Evolutionary conservation across 2,888 invertebrate genomes (phyloP).

Genomic region (Drosophila eohydei): DNA sequence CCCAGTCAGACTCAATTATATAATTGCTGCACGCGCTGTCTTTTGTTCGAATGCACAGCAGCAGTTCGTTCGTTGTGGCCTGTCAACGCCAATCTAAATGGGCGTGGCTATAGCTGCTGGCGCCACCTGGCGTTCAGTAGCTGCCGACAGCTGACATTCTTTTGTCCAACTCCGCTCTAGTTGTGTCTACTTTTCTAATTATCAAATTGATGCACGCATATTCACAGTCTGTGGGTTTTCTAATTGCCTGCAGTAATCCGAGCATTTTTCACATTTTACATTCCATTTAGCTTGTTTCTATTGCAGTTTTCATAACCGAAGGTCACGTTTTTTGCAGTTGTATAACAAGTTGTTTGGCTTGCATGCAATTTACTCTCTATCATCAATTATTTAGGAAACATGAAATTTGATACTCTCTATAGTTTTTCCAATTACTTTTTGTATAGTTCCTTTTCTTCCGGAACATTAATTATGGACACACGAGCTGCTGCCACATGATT

Average conservation of each 20-base stretch:
- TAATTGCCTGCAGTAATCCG: constrained; percentile 13
- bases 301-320: constrained; percentile 15
- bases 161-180: neutral
- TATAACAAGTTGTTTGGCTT: neutral
- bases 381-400: constrained; percentile 1
- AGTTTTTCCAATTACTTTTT: neutral
- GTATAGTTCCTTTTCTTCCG: constrained; percentile 29
- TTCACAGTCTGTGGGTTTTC: constrained; percentile 7
- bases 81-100: constrained; percentile 50
- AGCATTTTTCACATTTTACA: constrained; percentile 23
- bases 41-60: constrained; percentile 39
- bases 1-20: constrained; percentile 62
- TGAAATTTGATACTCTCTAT: constrained; percentile 23
- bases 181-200: constrained; percentile 22
- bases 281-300: constrained; percentile 14
- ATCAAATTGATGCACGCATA: constrained; percentile 41
- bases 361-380: neutral
- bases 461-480: constrained; percentile 25
- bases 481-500: constrained; percentile 8
- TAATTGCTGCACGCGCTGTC: constrained; percentile 57
- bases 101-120: constrained; percentile 33
- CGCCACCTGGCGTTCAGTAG: constrained; percentile 53
- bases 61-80: constrained; percentile 11
- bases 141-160: constrained; percentile 29
- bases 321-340: constrained; percentile 6